Evolutionary conservation across 2,797 vertebrate genomes (phyloP).

Genomic region (Chloroceryle amazona): DNA sequence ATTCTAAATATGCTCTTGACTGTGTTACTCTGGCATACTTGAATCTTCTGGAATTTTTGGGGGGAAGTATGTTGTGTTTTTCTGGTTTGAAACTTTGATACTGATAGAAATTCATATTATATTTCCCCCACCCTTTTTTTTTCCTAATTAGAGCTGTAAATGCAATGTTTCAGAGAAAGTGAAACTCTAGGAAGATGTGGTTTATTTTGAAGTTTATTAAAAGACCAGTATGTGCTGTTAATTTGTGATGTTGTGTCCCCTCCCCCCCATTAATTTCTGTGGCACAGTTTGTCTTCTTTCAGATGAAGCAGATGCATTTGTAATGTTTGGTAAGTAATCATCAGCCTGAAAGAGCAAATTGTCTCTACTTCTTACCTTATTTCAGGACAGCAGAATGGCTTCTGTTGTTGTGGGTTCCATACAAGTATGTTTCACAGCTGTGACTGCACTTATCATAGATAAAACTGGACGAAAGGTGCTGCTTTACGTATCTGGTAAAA

Average conservation of each 20-base stretch:
- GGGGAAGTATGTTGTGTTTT: not conserved
- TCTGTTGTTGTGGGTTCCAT: conserved; percentile 87
- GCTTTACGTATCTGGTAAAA: conserved; percentile 89
- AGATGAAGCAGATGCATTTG: not conserved
- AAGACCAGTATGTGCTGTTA: not conserved
- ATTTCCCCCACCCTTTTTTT: not conserved
- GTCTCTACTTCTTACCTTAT: not conserved
- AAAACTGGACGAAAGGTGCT: conserved; percentile 90
- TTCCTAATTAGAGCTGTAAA: not conserved
- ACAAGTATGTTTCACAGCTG: conserved; percentile 90
- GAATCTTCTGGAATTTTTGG: not conserved
- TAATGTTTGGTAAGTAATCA: not conserved
- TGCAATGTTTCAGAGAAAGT: not conserved
- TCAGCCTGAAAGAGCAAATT: not conserved
- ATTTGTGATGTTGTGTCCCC: not conserved
- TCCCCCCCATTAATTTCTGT: not conserved
- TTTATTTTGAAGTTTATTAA: not conserved
- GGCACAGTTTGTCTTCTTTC: not conserved
- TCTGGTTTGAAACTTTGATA: not conserved
- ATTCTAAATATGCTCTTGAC: not conserved
- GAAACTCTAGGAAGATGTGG: not conserved
- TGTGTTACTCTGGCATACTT: not conserved
- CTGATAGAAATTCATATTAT: not conserved
- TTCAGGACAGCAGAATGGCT: conserved; percentile 88
- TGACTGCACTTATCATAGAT: conserved; percentile 91